phyloP scores from a whole-genome alignment of 2,888 invertebrate genomes.

The Coleophora flavipennella region DNA sequence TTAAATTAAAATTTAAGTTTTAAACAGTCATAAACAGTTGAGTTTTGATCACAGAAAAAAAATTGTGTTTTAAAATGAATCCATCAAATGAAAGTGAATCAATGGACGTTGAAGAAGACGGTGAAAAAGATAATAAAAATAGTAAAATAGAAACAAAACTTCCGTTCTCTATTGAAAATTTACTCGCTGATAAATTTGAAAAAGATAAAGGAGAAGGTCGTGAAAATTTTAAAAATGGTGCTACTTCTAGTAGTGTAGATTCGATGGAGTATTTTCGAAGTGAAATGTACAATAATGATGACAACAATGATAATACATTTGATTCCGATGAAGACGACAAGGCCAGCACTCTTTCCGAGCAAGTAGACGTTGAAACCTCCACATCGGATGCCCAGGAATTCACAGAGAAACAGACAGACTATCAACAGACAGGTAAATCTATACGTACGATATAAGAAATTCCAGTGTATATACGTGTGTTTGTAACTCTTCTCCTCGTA shows the following conservation, averaged over 20 bases:
- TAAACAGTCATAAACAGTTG: background rate
- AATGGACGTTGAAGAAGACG: conserved; percentile 36
- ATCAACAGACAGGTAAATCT: conserved; percentile 49
- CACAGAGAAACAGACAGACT: conserved; percentile 35
- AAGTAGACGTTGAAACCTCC: conserved; percentile 55
- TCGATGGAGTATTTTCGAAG: conserved; percentile 22
- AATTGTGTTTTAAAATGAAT: background rate
- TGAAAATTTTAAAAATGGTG: background rate
- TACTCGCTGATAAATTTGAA: conserved; percentile 51
- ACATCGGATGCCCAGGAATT: conserved; percentile 46
- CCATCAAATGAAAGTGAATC: conserved; percentile 7
- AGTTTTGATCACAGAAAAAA: background rate
- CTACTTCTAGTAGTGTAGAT: conserved; percentile 15
- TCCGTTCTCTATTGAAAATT: conserved; percentile 57
- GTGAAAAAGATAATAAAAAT: conserved; percentile 22
- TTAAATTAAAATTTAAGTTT: background rate
- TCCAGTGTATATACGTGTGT: too few species aligned
- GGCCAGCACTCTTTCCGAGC: conserved; percentile 46
- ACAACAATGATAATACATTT: conserved; percentile 23
- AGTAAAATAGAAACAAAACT: conserved; percentile 45
- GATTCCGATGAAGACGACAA: conserved; percentile 42
- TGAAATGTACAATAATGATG: conserved; percentile 15
- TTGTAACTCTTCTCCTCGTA: too few species aligned
- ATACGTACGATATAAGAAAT: too few species aligned
- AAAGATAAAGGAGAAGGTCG: conserved; percentile 12